Conservation (phyloP, 2,797 vertebrate species). For the Hemitrygon akajei region DNA sequence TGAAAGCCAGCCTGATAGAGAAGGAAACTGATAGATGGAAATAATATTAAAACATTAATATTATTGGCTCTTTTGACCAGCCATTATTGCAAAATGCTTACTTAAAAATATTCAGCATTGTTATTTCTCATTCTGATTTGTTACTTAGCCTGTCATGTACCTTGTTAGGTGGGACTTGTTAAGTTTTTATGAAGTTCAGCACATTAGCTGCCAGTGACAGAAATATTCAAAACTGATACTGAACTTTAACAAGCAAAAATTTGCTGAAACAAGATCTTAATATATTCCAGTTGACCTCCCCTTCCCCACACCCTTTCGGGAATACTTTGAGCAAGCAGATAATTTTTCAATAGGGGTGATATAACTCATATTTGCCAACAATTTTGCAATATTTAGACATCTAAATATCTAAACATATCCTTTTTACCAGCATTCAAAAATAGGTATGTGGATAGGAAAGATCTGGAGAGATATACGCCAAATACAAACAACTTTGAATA, state of each 20-base stretch:
- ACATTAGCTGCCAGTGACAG: not conserved
- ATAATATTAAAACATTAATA: not conserved
- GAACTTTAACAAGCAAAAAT: not conserved
- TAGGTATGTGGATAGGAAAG: too few species aligned
- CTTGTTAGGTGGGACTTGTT: not conserved
- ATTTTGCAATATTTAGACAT: not conserved
- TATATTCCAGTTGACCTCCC: not conserved
- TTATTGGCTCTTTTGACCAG: not conserved
- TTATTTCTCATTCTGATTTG: not conserved
- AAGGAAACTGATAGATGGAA: not conserved
- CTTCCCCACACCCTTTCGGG: too few species aligned
- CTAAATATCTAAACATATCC: too few species aligned
- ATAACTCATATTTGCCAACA: too few species aligned
- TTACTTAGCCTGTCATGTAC: not conserved
- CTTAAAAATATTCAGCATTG: not conserved
- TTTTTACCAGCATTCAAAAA: too few species aligned
- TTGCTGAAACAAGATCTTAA: not conserved
- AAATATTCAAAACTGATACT: not conserved
- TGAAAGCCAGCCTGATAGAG: not conserved
- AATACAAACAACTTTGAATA: too few species aligned
- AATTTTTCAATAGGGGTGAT: too few species aligned
- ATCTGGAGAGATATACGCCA: too few species aligned
- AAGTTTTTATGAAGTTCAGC: not conserved
- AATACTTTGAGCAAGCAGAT: too few species aligned
- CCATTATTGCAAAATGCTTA: not conserved